These are phyloP conservation scores for Aurelia aurita complex sp. Pacific DNA, from an alignment of 30 jellyfish, hydroid and myxozoan species.

Conservation along the genomic window DNA sequence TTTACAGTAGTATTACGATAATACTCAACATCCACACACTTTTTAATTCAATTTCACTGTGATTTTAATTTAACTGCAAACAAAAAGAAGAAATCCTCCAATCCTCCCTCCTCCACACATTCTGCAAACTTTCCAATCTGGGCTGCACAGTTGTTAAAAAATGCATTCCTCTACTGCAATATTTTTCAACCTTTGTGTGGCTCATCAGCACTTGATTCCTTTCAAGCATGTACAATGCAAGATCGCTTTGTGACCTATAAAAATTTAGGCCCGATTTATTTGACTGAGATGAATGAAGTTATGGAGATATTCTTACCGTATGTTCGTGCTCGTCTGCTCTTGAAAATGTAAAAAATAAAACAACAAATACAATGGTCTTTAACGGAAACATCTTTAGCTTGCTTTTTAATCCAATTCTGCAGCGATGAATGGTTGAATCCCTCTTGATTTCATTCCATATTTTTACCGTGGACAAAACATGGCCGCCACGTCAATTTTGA, in stretches of 20 bases:
- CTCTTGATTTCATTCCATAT: background rate
- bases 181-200: too few relatives aligned
- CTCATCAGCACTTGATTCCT: too few relatives aligned
- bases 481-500: slow-evolving; percentile 77
- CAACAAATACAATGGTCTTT: slow-evolving; percentile 5
- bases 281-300: background rate
- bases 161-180: too few relatives aligned
- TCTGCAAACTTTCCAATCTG: too few relatives aligned
- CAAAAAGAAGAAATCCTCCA: too few relatives aligned
- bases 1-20: too few relatives aligned
- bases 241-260: background rate
- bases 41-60: too few relatives aligned
- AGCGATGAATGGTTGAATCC: background rate
- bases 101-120: too few relatives aligned
- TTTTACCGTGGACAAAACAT: slow-evolving; percentile 22
- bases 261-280: background rate
- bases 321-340: slow-evolving; percentile 71
- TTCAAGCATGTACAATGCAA: background rate
- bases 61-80: too few relatives aligned
- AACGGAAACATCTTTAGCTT: slow-evolving; percentile 17
- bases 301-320: slow-evolving; percentile 20
- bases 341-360: background rate
- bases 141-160: too few relatives aligned
- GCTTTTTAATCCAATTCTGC: background rate
- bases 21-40: too few relatives aligned